Conservation (phyloP, 2,888 invertebrate species). For the Melipona bicolor region DNA sequence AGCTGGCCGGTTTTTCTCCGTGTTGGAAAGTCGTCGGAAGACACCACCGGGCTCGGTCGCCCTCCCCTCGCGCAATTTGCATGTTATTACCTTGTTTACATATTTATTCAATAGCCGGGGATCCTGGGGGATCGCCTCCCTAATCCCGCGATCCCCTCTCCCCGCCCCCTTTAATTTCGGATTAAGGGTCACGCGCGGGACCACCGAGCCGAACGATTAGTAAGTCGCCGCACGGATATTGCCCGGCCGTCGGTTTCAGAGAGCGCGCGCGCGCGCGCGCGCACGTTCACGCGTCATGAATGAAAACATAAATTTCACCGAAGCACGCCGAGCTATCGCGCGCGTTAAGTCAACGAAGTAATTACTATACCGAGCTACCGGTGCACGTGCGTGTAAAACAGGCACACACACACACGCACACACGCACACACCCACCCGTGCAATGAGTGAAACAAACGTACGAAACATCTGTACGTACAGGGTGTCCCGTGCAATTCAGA, state of each 20-base stretch:
- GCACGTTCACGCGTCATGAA: slow-evolving; percentile 45
- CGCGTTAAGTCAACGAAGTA: slow-evolving; percentile 64
- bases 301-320: slow-evolving; percentile 62
- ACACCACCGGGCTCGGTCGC: slow-evolving; percentile 24
- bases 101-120: slow-evolving; percentile 76
- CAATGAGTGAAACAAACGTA: neutral
- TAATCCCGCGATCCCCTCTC: slow-evolving; percentile 58
- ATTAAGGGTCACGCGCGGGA: slow-evolving; percentile 66
- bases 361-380: slow-evolving; percentile 54
- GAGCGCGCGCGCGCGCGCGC: neutral
- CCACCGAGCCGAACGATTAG: slow-evolving; percentile 57
- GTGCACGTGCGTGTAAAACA: slow-evolving; percentile 26
- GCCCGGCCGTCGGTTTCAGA: slow-evolving; percentile 5
- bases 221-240: slow-evolving; percentile 64
- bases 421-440: neutral
- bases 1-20: slow-evolving; percentile 19
- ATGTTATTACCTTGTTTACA: slow-evolving; percentile 83
- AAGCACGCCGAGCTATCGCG: slow-evolving; percentile 52
- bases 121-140: slow-evolving; percentile 63
- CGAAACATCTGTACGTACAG: neutral
- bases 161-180: slow-evolving; percentile 72
- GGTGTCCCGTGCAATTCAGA: neutral
- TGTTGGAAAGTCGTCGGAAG: slow-evolving; percentile 37
- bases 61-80: slow-evolving; percentile 78
- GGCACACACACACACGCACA: neutral